These are phyloP conservation scores for Odontocolon sp. DNA, from an alignment of 2,888 invertebrate species.

Conservation along the genomic window DNA sequence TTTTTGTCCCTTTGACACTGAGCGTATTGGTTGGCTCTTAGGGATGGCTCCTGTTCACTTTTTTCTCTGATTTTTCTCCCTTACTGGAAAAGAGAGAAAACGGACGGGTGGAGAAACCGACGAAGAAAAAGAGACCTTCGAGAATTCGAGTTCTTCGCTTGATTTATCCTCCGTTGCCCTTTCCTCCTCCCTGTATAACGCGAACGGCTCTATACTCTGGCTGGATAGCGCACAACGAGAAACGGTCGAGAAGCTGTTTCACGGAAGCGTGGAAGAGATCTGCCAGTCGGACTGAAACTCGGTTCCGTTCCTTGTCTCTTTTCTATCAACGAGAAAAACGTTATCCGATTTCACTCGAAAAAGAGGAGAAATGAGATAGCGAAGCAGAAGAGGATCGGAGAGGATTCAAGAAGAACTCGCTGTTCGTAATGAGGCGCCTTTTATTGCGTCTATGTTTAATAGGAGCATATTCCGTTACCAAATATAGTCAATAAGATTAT, in stretches of 20 bases:
- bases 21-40: slow-evolving; percentile 13
- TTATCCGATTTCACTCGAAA: slow-evolving; percentile 25
- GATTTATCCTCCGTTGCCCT: slow-evolving; percentile 49
- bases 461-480: no score
- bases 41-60: not conserved
- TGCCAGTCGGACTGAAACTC: slow-evolving; percentile 4
- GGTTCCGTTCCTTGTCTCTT: slow-evolving; percentile 5
- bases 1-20: slow-evolving; percentile 29
- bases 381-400: not conserved
- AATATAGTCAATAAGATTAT: not conserved
- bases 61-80: slow-evolving; percentile 10
- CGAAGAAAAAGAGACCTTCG: slow-evolving; percentile 55
- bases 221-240: not conserved
- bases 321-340: not conserved
- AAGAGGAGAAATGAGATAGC: not conserved
- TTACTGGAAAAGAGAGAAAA: slow-evolving; percentile 28
- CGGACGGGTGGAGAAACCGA: slow-evolving; percentile 42
- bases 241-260: slow-evolving; percentile 24
- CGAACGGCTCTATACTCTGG: not conserved
- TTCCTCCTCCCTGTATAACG: slow-evolving; percentile 37
- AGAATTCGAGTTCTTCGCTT: slow-evolving; percentile 53
- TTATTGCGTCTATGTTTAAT: not conserved
- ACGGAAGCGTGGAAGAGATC: slow-evolving; percentile 1
- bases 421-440: not conserved
- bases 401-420: not conserved